Conservation (phyloP, 2,797 vertebrate genomes). For the Pseudochaenichthys georgianus region DNA sequence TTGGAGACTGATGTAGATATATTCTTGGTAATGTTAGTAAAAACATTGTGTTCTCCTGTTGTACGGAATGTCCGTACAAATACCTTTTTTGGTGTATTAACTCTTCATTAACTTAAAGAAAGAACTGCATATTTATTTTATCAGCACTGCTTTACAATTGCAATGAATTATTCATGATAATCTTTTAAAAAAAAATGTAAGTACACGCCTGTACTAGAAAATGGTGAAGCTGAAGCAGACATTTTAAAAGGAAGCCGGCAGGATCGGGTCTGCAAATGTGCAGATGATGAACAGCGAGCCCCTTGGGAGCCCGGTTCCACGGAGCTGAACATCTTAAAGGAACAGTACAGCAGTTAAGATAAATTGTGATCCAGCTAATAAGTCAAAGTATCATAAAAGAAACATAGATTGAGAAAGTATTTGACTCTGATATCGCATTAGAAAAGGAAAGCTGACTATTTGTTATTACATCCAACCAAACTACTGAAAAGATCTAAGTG, state of each 20-base stretch:
- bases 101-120: background rate
- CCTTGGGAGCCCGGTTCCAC: slow-evolving; percentile 42
- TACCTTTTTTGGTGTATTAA: background rate
- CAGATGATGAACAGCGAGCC: slow-evolving; percentile 66
- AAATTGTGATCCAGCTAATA: background rate
- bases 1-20: background rate
- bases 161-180: background rate
- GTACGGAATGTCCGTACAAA: background rate
- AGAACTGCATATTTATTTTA: background rate
- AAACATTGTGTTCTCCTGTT: background rate
- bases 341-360: slow-evolving; percentile 17
- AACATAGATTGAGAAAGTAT: background rate
- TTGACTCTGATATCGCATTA: background rate
- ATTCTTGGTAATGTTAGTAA: background rate
- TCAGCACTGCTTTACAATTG: background rate
- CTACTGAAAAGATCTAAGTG: background rate
- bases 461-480: slow-evolving; percentile 11
- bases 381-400: background rate
- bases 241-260: slow-evolving; percentile 72
- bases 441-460: background rate
- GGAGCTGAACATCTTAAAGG: slow-evolving; percentile 51
- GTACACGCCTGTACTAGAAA: slow-evolving; percentile 45
- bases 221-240: slow-evolving; percentile 55
- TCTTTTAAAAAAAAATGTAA: slow-evolving; percentile 10
- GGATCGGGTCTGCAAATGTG: slow-evolving; percentile 47